Percentiles rank a stretch among this genome's conserved stretches.
phyloP scores from a whole-genome alignment of 2,888 invertebrate genomes.

The Eupithecia exiguata region DNA sequence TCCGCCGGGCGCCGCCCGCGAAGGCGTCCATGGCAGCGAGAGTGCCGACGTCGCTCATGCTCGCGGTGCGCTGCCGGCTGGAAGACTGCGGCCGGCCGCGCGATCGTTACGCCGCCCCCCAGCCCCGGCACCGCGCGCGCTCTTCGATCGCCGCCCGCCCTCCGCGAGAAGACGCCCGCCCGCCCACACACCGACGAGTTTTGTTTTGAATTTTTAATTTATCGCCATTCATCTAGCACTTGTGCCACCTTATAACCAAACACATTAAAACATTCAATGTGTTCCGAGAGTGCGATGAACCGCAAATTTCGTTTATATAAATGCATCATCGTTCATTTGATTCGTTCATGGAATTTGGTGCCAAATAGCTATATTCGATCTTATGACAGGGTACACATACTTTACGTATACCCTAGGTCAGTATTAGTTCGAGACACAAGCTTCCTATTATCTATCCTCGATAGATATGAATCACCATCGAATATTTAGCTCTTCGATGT shows the following conservation, averaged over 20 bases:
- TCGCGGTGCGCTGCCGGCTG: conserved; percentile 80
- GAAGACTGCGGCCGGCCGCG: conserved; percentile 77
- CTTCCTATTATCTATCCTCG: neutral
- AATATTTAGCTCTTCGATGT: neutral
- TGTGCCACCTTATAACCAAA: conserved; percentile 53
- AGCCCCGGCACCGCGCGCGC: conserved; percentile 75
- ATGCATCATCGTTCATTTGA: conserved; percentile 10
- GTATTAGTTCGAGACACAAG: neutral
- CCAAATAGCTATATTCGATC: neutral
- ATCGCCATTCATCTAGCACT: conserved; percentile 76
- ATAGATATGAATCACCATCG: neutral
- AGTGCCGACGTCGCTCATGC: conserved; percentile 83
- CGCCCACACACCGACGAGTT: conserved; percentile 75
- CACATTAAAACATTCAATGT: conserved; percentile 57
- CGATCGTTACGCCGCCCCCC: conserved; percentile 71
- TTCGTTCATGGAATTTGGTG: neutral
- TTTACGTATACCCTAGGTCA: conserved; percentile 3
- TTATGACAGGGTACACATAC: neutral
- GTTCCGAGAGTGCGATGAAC: conserved; percentile 43
- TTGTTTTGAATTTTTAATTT: conserved; percentile 83
- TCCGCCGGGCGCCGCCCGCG: conserved; percentile 81
- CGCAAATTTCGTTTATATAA: conserved; percentile 33
- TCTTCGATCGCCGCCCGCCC: conserved; percentile 81
- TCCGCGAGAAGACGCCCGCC: conserved; percentile 69
- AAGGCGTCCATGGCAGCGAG: conserved; percentile 83